Evolutionary conservation across 2,888 invertebrate genomes (phyloP).

Genomic region (Leptura quadrifasciata): DNA sequence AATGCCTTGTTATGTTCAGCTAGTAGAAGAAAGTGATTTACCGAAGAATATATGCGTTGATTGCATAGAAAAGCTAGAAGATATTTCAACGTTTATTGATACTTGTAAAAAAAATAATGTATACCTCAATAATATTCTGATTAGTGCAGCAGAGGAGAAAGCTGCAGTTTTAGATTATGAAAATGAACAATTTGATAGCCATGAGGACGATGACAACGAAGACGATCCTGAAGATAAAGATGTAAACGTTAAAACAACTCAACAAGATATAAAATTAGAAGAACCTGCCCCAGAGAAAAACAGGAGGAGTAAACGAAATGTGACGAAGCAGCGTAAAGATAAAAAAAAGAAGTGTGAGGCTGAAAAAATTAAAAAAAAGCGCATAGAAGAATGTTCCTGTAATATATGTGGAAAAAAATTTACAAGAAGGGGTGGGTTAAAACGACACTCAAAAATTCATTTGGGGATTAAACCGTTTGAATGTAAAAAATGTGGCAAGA

Average conservation of each 20-base stretch:
- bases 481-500: slow-evolving; percentile 48
- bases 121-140: slow-evolving; percentile 34
- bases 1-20: slow-evolving; percentile 36
- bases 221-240: not conserved
- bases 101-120: slow-evolving; percentile 43
- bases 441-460: slow-evolving; percentile 49
- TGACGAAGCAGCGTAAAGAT: not conserved
- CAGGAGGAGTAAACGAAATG: slow-evolving; percentile 17
- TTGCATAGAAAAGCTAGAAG: slow-evolving; percentile 41
- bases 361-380: slow-evolving; percentile 14
- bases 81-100: slow-evolving; percentile 43
- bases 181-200: not conserved
- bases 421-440: slow-evolving; percentile 42
- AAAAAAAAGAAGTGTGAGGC: not conserved
- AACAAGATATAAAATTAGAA: slow-evolving; percentile 4
- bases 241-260: slow-evolving; percentile 11
- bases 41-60: slow-evolving; percentile 43
- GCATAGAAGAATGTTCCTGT: slow-evolving; percentile 40
- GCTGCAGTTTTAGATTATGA: slow-evolving; percentile 20
- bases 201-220: slow-evolving; percentile 26
- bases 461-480: slow-evolving; percentile 47
- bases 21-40: slow-evolving; percentile 31
- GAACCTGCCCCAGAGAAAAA: not conserved
- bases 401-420: slow-evolving; percentile 49
- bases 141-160: slow-evolving; percentile 1